phyloP scores from a whole-genome alignment of 2,888 invertebrate species.

The Cremastinae sp. region DNA sequence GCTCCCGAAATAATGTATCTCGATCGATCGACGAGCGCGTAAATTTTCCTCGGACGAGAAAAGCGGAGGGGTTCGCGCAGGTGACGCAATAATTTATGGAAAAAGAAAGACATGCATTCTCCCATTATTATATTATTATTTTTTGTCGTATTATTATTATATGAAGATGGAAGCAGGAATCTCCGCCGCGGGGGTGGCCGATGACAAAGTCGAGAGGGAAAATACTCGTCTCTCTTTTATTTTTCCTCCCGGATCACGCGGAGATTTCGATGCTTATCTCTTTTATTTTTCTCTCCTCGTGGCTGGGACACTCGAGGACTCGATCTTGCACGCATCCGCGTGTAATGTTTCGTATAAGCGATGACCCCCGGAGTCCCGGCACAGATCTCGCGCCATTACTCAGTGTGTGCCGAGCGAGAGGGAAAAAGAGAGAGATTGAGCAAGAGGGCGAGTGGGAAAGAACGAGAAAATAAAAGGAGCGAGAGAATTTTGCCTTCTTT shows the following conservation, averaged over 20 bases:
- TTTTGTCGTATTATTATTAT: not conserved
- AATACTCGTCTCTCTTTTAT: constrained; percentile 9
- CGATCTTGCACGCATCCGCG: constrained; percentile 28
- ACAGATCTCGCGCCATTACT: constrained; percentile 77
- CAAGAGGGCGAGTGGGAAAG: constrained; percentile 12
- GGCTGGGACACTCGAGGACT: not conserved
- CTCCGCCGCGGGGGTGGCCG: constrained; percentile 39
- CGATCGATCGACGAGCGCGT: too few relatives aligned
- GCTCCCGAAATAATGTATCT: constrained; percentile 8
- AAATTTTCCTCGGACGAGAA: too few relatives aligned
- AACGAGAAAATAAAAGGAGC: constrained; percentile 60
- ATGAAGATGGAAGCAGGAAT: not conserved
- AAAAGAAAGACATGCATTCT: too few relatives aligned
- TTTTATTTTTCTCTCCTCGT: constrained; percentile 21
- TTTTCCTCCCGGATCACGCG: constrained; percentile 19
- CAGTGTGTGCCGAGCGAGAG: constrained; percentile 65
- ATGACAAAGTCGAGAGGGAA: constrained; percentile 19
- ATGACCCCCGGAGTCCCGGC: constrained; percentile 67
- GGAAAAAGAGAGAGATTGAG: constrained; percentile 46
- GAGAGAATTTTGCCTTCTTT: too few relatives aligned
- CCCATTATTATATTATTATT: too few relatives aligned
- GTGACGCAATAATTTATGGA: not conserved
- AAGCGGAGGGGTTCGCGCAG: too few relatives aligned
- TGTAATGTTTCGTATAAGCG: constrained; percentile 56
- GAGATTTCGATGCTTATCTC: constrained; percentile 52